Conservation (phyloP, 2,888 invertebrate genomes). For the Nematopogon swammerdamellus region DNA sequence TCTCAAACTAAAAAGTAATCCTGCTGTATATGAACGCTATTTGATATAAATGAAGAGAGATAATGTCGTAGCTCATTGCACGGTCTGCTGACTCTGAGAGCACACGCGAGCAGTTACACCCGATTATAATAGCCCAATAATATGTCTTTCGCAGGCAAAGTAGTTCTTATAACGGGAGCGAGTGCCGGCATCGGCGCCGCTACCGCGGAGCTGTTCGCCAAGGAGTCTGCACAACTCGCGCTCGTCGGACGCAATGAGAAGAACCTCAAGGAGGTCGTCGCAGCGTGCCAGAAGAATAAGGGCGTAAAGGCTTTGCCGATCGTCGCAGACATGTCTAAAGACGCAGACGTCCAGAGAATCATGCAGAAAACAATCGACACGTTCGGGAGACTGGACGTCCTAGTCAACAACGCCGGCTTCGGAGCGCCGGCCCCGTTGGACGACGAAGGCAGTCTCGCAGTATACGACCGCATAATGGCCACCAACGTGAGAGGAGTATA, state of each 20-base stretch:
- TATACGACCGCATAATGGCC: conserved; percentile 26
- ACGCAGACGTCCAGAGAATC: conserved; percentile 10
- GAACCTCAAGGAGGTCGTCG: conserved; percentile 16
- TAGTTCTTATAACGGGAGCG: conserved; percentile 24
- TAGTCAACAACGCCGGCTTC: conserved; percentile 16
- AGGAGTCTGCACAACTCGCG: conserved; percentile 19
- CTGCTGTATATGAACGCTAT: too few relatives aligned
- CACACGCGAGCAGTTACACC: too few relatives aligned
- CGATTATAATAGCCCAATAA: too few relatives aligned
- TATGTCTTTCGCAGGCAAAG: conserved; percentile 18
- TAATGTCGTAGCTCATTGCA: too few relatives aligned
- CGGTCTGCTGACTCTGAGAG: too few relatives aligned
- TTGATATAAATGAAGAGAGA: too few relatives aligned
- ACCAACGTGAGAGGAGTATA: conserved; percentile 35
- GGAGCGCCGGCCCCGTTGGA: conserved; percentile 27
- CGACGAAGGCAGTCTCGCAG: conserved; percentile 38
- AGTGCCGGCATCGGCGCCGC: conserved; percentile 30
- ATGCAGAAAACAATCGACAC: conserved; percentile 10
- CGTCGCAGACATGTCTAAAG: conserved; percentile 15
- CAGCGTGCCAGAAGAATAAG: conserved; percentile 12
- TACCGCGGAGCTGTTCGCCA: conserved; percentile 20
- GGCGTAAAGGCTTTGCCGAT: conserved; percentile 13
- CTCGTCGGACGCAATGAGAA: conserved; percentile 19
- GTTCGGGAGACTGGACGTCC: conserved; percentile 11
- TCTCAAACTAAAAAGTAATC: too few relatives aligned